Evolutionary conservation across 2,113 vertebrate species (phyloP), one percentile per base, ranked within the genome.

Genomic region (Tychaedon coryphoeus): DNA sequence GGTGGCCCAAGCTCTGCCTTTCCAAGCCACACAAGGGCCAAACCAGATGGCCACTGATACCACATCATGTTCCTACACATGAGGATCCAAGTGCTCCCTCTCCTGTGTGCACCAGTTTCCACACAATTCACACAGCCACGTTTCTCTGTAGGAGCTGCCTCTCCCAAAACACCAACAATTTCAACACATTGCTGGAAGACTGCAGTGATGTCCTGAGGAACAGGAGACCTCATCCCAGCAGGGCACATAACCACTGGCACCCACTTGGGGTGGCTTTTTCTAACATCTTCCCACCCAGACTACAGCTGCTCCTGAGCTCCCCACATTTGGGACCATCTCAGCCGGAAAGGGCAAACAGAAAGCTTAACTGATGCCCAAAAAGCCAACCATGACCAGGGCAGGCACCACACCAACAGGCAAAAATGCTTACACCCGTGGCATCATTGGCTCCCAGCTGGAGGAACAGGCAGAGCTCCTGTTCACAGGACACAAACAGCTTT

Each of bases 271-370:
- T 12, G 8, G 2, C 4, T 78, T 45, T 40, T 48, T 40, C 25
- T 40, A 53, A 51, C 19, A 25, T 36, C 25, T 28, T 81, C 36
- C 31, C 57, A 56, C 17, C 22, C 23, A 87, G n/a, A 45, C 9
- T 3, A 1, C 16, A 20, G 34, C 25, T 2, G 1, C 19, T 8
- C 6, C 1, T 0, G 31, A 81, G 47, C 8, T n/a, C 25, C 48
- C 12, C 16, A 28, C 0, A 1, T 24, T 29, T 22, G 14, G 11
- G 38, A 40, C 24, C 24, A 53, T 9, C 24, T 60, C 4, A 2
- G 14, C 22, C 40, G 14, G 17, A 72, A 64, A 60, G 12, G 12
- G 25, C 22, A 8, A 0, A 45, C 11, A 62, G 14, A 58, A 84
- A 78, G 19, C 36, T 60, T 40, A 86, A 57, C 18, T 50, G 72